Percentiles rank a stretch among this genome's conserved stretches.
phyloP scores from a whole-genome alignment of 1,140 invertebrate species.

The Drosophila subpulchrella region DNA sequence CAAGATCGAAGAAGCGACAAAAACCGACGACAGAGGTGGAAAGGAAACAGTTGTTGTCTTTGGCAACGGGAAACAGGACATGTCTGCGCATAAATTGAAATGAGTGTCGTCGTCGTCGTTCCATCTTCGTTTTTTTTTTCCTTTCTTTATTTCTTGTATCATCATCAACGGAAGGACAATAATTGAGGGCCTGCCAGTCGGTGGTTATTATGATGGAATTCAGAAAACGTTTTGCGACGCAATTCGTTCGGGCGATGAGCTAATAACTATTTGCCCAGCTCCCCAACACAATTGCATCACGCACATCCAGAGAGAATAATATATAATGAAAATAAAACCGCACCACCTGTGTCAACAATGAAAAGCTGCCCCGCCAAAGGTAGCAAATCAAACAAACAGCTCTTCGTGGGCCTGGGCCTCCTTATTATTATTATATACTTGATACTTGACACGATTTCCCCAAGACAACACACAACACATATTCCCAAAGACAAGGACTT shows the following conservation, averaged over 20 bases:
- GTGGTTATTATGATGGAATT: conserved; percentile 54
- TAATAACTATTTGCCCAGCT: conserved; percentile 56
- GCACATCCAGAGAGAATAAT: conserved; percentile 20
- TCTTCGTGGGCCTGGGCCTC: conserved; percentile 14
- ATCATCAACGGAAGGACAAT: conserved; percentile 65
- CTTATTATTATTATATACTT: conserved; percentile 40
- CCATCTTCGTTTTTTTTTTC: neutral
- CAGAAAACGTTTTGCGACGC: conserved; percentile 43
- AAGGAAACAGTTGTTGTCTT: conserved; percentile 74
- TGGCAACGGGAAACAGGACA: conserved; percentile 77
- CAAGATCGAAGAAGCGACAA: conserved; percentile 46
- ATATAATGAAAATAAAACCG: conserved; percentile 19
- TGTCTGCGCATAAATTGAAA: conserved; percentile 77
- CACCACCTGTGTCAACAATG: conserved; percentile 80
- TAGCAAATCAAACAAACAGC: conserved; percentile 66
- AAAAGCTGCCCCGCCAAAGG: conserved; percentile 49
- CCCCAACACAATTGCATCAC: conserved; percentile 61
- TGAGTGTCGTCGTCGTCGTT: conserved; percentile 45
- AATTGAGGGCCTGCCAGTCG: conserved; percentile 37
- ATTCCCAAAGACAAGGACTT: conserved; percentile 64
- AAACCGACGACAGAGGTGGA: conserved; percentile 46
- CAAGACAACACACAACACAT: conserved; percentile 22
- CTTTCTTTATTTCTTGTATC: neutral
- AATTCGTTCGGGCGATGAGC: conserved; percentile 55
- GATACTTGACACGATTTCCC: conserved; percentile 77